Evolutionary conservation across 2,113 vertebrate genomes (phyloP).

Genomic region (Hippocampus comes): DNA sequence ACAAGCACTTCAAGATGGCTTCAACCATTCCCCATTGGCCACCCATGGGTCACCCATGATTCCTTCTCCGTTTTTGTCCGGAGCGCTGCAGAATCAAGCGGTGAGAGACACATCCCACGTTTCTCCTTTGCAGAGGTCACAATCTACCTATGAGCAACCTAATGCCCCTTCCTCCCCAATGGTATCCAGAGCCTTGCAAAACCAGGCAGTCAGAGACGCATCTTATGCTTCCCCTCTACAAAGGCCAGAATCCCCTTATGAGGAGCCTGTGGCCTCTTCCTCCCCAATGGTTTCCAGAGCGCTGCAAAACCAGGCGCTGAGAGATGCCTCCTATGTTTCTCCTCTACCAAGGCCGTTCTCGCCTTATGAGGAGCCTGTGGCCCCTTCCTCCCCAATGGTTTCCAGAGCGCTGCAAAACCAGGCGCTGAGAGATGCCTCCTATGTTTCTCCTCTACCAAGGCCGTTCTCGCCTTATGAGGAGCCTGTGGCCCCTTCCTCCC

Average conservation of each 20-base stretch:
- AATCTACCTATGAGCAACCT: slow-evolving; percentile 44
- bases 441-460: slow-evolving; percentile 46
- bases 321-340: slow-evolving; percentile 55
- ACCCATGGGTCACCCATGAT: slow-evolving; percentile 14
- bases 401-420: slow-evolving; percentile 62
- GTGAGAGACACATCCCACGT: slow-evolving; percentile 19
- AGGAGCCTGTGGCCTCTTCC: slow-evolving; percentile 43
- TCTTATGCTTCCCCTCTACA: slow-evolving; percentile 54
- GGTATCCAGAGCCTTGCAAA: slow-evolving; percentile 57
- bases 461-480: slow-evolving; percentile 12
- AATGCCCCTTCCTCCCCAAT: slow-evolving; percentile 46
- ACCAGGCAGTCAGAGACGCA: slow-evolving; percentile 50
- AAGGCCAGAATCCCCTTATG: slow-evolving; percentile 47
- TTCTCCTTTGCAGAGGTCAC: slow-evolving; percentile 41
- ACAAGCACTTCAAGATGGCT: slow-evolving; percentile 44
- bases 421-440: slow-evolving; percentile 55
- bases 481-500: slow-evolving; percentile 48
- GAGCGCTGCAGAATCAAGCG: slow-evolving; percentile 21
- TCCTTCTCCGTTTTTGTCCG: slow-evolving; percentile 22
- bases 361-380: slow-evolving; percentile 22
- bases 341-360: slow-evolving; percentile 39
- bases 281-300: slow-evolving; percentile 59
- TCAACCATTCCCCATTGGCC: slow-evolving; percentile 38
- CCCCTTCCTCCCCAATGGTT: slow-evolving; percentile 51
- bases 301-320: slow-evolving; percentile 54